Conservation (phyloP, 2,797 vertebrate species). For the Rhinatrema bivittatum region DNA sequence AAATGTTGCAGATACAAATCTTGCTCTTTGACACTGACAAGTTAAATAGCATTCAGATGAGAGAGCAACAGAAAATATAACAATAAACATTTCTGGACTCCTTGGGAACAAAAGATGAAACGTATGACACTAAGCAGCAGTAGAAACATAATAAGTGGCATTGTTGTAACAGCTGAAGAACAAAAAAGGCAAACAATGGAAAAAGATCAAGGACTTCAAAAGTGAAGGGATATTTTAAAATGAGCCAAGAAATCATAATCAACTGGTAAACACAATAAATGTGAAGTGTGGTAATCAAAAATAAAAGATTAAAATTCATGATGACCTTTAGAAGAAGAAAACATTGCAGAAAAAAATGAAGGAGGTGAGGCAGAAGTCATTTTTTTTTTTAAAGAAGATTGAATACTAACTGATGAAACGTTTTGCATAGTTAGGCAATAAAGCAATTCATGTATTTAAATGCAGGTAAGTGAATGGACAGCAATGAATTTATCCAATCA, state of each 20-base stretch:
- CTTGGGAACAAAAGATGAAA: constrained; percentile 13
- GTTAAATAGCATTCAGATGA: constrained; percentile 44
- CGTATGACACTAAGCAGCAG: constrained; percentile 35
- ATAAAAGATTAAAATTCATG: no score
- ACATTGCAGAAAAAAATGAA: no score
- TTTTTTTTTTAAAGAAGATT: no score
- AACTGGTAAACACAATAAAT: constrained; percentile 8
- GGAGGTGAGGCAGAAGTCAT: no score
- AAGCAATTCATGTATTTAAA: no score
- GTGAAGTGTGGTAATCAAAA: background rate
- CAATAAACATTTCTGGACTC: constrained; percentile 18
- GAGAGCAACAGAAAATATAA: constrained; percentile 41
- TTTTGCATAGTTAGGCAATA: no score
- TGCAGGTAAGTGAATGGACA: no score
- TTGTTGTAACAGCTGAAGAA: constrained; percentile 32
- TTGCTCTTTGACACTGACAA: constrained; percentile 43
- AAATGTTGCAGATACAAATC: constrained; percentile 32
- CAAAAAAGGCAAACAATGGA: constrained; percentile 36
- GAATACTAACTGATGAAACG: no score
- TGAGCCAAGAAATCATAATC: no score
- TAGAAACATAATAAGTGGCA: constrained; percentile 44
- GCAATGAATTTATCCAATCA: no score
- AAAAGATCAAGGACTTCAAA: constrained; percentile 32
- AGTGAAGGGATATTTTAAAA: background rate
- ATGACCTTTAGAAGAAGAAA: no score